Percentiles rank a stretch among this genome's conserved stretches.
Evolutionary conservation across 2,113 vertebrate species (phyloP).

Genomic region (Copsychus sechellarum): DNA sequence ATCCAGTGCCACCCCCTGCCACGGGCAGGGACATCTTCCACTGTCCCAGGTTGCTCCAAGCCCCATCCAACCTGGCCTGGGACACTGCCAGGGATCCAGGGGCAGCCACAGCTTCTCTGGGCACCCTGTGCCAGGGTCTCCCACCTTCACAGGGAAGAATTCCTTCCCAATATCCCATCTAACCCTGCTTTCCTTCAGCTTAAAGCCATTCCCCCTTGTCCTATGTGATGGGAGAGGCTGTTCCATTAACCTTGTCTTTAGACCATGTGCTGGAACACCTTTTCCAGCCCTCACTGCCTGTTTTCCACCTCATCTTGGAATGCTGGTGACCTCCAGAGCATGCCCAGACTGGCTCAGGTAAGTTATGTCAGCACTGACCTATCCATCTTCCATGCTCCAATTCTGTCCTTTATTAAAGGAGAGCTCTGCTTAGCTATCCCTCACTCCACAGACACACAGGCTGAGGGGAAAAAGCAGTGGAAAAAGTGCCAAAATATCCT

Average conservation of each 20-base stretch:
- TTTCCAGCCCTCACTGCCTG: neutral
- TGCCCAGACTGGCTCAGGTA: neutral
- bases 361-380: neutral
- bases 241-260: neutral
- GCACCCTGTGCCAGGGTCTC: neutral
- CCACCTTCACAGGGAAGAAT: fast-evolving
- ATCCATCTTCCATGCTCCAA: neutral
- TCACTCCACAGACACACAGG: neutral
- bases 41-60: fast-evolving
- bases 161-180: neutral
- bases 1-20: neutral
- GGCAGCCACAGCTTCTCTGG: neutral
- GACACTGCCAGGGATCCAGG: neutral
- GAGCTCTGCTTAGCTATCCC: neutral
- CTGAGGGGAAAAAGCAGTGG: neutral
- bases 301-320: neutral
- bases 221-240: neutral
- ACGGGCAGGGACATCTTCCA: neutral
- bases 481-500: neutral
- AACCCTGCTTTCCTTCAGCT: neutral
- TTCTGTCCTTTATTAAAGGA: neutral
- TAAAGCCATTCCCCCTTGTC: too few relatives aligned
- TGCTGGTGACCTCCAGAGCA: neutral
- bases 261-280: neutral
- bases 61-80: fast-evolving